A percentile compares a stretch with the other conserved stretches of the same genome.
Evolutionary conservation across 2,113 vertebrate genomes (phyloP).

Genomic region (Boulengeromyrus knoepffleri): DNA sequence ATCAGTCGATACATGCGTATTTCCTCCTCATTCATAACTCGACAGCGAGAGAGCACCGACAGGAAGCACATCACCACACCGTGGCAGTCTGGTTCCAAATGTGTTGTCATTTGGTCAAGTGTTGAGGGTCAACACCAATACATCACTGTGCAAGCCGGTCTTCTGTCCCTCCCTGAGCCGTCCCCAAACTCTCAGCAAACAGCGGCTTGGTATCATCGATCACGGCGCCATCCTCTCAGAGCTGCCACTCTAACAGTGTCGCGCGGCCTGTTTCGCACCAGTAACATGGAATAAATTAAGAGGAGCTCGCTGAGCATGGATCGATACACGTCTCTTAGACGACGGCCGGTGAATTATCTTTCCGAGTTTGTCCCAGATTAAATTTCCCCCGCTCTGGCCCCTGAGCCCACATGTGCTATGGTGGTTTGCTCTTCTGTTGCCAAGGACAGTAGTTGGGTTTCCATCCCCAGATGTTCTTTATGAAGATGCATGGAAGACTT

Average conservation of each 20-base stretch:
- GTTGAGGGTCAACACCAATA: not conserved
- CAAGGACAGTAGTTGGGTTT: not conserved
- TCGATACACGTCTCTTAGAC: conserved; percentile 22
- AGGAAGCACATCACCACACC: not conserved
- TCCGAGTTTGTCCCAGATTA: conserved; percentile 7
- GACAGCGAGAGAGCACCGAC: not conserved
- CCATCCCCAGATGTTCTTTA: not conserved
- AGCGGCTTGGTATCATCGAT: conserved; percentile 25
- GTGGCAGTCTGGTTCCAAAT: not conserved
- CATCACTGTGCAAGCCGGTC: not conserved
- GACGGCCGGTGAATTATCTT: conserved; percentile 18
- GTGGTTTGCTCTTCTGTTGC: not conserved
- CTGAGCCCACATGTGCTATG: not conserved
- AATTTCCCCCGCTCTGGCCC: not conserved
- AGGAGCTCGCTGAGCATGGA: conserved; percentile 14
- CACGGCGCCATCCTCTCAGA: not conserved
- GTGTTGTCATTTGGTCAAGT: not conserved
- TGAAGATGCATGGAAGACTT: not conserved
- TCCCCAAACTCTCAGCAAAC: not conserved
- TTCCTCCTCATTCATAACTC: not conserved
- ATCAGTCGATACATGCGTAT: not conserved
- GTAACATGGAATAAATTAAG: conserved; percentile 22
- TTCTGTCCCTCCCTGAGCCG: not conserved
- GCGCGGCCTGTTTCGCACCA: conserved; percentile 12
- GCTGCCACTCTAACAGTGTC: conserved; percentile 27